Evolutionary conservation across 2,797 vertebrate genomes (phyloP), one percentile per base, ranked within the genome.

Genomic region (Anas capensis): DNA sequence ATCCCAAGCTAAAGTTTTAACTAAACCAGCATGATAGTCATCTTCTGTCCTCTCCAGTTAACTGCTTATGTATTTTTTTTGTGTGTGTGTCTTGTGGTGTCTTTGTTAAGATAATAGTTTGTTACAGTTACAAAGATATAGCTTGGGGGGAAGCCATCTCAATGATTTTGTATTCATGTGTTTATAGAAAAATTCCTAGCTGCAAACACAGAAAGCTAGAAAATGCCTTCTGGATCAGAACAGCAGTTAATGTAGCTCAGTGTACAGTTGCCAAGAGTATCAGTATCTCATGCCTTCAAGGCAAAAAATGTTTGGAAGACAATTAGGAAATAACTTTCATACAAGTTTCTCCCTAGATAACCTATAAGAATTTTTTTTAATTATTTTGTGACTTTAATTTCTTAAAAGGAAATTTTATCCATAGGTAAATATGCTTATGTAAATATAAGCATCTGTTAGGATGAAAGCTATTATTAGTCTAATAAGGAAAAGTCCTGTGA

Each of bases 11-110:
- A 5, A 90, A 94, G 61, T 88, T 82, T 82, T 80, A 33, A 95
- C 62, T 96, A 87, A 94, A 95, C 57, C 75, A 90, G 95, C 96
- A 97, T 95, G 97, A 72, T 15, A 34, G 33, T 86, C 69, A 60
- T 93, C 58, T 88, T 93, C 64, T 85, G 70, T 95, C 60, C 54
- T 93, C 38, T 93, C 31, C 49, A 49, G 40, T 82, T 94, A 92
- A 78, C 71, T 86, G 61, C 94, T 44, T 78, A 2, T 85, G 40
- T n/a, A n/a, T 14, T 40, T 61, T 86, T 93, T 82, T 88, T 57
- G 79, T 85, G 71, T 66, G 73, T 54, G 33, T 92, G 93, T 96
- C 81, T 79, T 79, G 18, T 11, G 16, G 11, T 92, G 62, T 93
- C 73, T 92, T 76, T 49, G 58, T 93, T 84, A 82, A 73, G 71